Conservation (phyloP, 2,113 vertebrate species). For the Athene cunicularia region DNA sequence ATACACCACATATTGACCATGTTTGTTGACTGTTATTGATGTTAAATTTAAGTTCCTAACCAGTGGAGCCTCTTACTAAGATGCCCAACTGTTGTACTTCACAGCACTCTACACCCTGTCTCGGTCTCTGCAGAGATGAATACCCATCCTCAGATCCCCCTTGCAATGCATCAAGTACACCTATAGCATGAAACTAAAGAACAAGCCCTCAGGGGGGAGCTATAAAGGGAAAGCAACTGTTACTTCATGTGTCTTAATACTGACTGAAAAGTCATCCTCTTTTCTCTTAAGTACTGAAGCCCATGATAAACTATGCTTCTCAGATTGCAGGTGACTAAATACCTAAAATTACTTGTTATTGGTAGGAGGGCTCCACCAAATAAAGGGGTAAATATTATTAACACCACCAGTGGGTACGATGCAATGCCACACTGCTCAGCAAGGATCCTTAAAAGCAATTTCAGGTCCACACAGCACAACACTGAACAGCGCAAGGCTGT, state of each 20-base stretch:
- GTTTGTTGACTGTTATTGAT: not conserved
- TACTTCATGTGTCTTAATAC: not conserved
- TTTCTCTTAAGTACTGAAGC: not conserved
- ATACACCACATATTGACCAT: not conserved
- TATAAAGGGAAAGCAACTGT: not conserved
- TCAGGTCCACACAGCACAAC: not conserved
- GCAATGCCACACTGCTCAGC: not conserved
- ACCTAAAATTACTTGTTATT: not conserved
- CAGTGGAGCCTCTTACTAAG: not conserved
- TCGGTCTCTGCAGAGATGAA: not conserved
- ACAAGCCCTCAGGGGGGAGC: not conserved
- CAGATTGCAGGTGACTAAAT: not conserved
- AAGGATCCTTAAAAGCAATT: not conserved
- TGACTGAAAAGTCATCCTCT: not conserved
- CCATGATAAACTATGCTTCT: not conserved
- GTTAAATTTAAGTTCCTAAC: not conserved
- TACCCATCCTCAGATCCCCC: not conserved
- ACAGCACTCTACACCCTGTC: not conserved
- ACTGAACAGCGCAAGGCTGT: not conserved
- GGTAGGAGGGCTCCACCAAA: not conserved
- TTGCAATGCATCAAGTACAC: not conserved
- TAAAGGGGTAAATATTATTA: not conserved
- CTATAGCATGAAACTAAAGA: not conserved
- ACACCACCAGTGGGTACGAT: fast-evolving
- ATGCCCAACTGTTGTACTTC: not conserved